Evolutionary conservation across 1,140 invertebrate species (phyloP).

Genomic region (Sinella curviseta): DNA sequence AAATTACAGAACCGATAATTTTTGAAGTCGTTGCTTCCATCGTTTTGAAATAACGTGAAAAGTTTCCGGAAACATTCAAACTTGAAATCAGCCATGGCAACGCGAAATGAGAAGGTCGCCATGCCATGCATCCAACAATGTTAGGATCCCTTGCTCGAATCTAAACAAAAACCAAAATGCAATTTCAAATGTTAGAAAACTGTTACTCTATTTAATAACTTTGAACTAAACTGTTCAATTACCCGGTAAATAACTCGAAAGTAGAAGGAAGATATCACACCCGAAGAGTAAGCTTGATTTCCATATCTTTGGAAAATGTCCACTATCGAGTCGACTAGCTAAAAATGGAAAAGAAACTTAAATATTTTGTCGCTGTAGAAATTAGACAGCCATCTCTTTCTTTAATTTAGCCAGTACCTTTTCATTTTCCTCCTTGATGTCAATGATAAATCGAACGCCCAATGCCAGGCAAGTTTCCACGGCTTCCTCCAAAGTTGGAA

Average conservation of each 20-base stretch:
- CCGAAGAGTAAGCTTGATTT: conserved; percentile 51
- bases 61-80: conserved; percentile 45
- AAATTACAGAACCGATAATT: conserved; percentile 22
- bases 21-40: conserved; percentile 56
- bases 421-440: conserved; percentile 63
- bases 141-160: conserved; percentile 64
- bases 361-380: too few species aligned
- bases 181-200: background rate
- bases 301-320: conserved; percentile 58
- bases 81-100: conserved; percentile 32
- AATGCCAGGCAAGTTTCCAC: conserved; percentile 60
- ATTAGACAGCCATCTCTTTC: too few species aligned
- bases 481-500: conserved; percentile 63
- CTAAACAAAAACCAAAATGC: conserved; percentile 54
- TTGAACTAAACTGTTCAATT: background rate
- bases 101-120: conserved; percentile 10
- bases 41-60: conserved; percentile 53
- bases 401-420: too few species aligned
- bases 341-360: conserved; percentile 20
- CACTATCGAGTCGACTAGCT: conserved; percentile 35
- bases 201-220: background rate
- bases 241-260: conserved; percentile 65
- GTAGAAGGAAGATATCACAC: conserved; percentile 68
- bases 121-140: conserved; percentile 55
- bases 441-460: conserved; percentile 64